Percentiles rank a stretch among this genome's conserved stretches.
Evolutionary conservation across 2,113 vertebrate genomes (phyloP).

Genomic region (Gopherus flavomarginatus): DNA sequence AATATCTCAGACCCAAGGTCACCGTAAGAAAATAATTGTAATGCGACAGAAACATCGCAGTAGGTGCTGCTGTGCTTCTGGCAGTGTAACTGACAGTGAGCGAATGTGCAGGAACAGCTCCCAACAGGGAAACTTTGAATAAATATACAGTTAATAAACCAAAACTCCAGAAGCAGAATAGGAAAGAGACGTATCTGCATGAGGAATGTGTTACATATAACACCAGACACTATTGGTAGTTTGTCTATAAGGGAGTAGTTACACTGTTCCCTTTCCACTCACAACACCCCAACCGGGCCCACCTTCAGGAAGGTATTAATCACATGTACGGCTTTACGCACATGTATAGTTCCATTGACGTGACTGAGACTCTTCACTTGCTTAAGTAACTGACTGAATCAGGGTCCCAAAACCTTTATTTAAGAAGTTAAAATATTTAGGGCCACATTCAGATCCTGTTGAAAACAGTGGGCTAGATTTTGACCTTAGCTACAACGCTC

Average conservation of each 20-base stretch:
- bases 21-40: conserved; percentile 37
- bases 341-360: fast-evolving
- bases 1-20: conserved; percentile 20
- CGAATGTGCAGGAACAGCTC: background rate
- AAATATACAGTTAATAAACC: conserved; percentile 33
- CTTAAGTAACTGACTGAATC: background rate
- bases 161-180: background rate
- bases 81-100: conserved; percentile 31
- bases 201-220: background rate
- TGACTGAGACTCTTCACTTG: fast-evolving
- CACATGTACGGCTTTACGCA: background rate
- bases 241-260: background rate
- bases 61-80: conserved; percentile 41
- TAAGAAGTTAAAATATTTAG: background rate
- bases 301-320: background rate
- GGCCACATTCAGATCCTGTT: background rate
- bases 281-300: background rate
- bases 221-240: background rate
- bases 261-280: background rate
- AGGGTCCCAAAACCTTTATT: fast-evolving
- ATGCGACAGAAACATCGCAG: background rate
- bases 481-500: background rate
- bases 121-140: conserved; percentile 14
- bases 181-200: background rate
- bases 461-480: background rate